Conservation (phyloP, 2,797 vertebrate genomes). For the Botia kubotai region DNA sequence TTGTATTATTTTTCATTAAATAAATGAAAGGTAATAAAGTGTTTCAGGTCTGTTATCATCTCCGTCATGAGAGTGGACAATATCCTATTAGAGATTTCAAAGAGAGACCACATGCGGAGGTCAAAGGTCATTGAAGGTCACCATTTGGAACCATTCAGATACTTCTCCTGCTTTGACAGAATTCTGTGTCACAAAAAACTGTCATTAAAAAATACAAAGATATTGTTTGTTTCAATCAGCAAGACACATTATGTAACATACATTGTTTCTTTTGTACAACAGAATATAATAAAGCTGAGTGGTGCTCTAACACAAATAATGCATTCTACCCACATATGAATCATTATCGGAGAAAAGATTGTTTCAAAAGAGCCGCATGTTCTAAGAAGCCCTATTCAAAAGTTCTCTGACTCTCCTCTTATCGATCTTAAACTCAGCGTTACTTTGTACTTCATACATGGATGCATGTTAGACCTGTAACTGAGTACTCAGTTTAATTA, state of each 20-base stretch:
- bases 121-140: conserved; percentile 27
- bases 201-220: neutral
- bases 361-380: neutral
- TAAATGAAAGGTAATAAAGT: neutral
- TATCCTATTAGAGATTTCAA: conserved; percentile 7
- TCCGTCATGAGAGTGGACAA: neutral
- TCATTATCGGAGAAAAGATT: neutral
- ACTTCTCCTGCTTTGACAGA: neutral
- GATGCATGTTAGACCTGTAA: neutral
- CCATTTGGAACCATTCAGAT: neutral
- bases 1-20: too few relatives aligned
- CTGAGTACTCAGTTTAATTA: conserved; percentile 36
- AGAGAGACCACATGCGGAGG: conserved; percentile 2
- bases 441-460: neutral
- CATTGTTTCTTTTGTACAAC: neutral
- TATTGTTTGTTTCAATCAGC: neutral
- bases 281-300: neutral
- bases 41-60: neutral
- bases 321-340: neutral
- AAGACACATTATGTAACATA: neutral
- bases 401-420: too few relatives aligned
- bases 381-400: neutral
- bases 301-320: neutral
- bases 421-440: conserved; percentile 41
- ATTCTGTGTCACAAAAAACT: too few relatives aligned